Base-by-base conservation (phyloP, 30 jellyfish, hydroid and myxozoan genomes). In the Haliclystus octoradiatus region DNA sequence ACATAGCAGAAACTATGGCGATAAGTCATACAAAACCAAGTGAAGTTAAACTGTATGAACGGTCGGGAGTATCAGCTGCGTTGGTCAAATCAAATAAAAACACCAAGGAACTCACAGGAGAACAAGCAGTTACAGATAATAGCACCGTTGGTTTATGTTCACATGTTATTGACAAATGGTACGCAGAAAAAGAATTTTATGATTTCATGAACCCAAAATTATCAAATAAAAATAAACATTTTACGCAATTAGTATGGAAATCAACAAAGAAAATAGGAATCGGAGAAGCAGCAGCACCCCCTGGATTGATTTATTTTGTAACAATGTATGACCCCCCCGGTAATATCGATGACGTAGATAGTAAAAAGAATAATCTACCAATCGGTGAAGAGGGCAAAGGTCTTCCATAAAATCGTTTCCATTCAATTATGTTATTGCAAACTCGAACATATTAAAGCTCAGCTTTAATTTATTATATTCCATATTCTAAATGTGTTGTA, bases 271-370 rank as follows among this genome's bases (percentile, higher is more conserved):
- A 65, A 23, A 83, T 80, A 22, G 96, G 96, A 1, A 62, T 87
- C n/a, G 92, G 90, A 14, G 68, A 51, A 19, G 79, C 91, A 28
- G 24, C 52, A 49, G 31, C 88, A 22, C 32, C 66, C 22, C 71
- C 49, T 32, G 78, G 90, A 19, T 26, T 35, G 31, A 40, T 78
- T 3, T 87, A 87, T 50, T 65, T 87, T 47, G 94, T 78, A 24
- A 89, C 96, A 19, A 87, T 73, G 71, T 87, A 72, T 63, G 84
- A 87, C 53, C 96, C 96, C 5, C 83, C 94, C 1, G 94, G 96
- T 28, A 80, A 87, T 73, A 73, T 62, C 29, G 93, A 85, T 66
- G 53, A 73, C 7, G 69, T 62, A 1, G 94, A 80, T 26, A 78
- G 73, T 40, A 71, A 76, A 28, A 72, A 72, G 63, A 85, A 85